A percentile compares a stretch with the other conserved stretches of the same genome.
Conservation (phyloP, 2,797 vertebrate genomes). For the Sebastes kiyomatsui region DNA sequence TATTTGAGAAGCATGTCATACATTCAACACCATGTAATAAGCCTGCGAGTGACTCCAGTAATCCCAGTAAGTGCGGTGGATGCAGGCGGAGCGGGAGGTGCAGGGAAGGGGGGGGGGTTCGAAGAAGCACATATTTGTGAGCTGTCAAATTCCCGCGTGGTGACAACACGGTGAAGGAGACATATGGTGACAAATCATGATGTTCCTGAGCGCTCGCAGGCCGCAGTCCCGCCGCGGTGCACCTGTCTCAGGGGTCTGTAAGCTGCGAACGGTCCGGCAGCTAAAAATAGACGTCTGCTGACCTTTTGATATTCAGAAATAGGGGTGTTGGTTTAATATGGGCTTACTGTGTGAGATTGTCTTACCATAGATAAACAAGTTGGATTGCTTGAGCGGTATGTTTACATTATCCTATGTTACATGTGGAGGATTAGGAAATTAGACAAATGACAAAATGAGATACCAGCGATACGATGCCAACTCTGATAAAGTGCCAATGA, state of each 20-base stretch:
- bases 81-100: background rate
- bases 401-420: conserved; percentile 48
- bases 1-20: conserved; percentile 51
- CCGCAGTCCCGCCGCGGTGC: conserved; percentile 17
- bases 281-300: conserved; percentile 72
- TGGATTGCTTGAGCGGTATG: conserved; percentile 3
- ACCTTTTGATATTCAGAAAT: conserved; percentile 72
- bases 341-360: conserved; percentile 54
- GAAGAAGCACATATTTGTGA: conserved; percentile 52
- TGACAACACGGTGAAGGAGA: conserved; percentile 47
- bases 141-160: conserved; percentile 55
- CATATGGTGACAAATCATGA: conserved; percentile 45
- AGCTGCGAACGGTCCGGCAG: conserved; percentile 43
- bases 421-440: conserved; percentile 33
- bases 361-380: conserved; percentile 61
- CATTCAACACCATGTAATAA: conserved; percentile 63
- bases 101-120: background rate
- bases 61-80: conserved; percentile 32
- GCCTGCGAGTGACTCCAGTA: conserved; percentile 47
- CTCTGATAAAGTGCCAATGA: background rate
- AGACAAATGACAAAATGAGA: background rate
- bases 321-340: conserved; percentile 70
- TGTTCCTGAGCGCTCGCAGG: conserved; percentile 17
- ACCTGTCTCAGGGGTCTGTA: conserved; percentile 67
- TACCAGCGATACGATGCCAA: background rate